Percentiles rank a stretch among this genome's conserved stretches.
Evolutionary conservation across 2,888 invertebrate genomes (phyloP).

Genomic region (Spialia ferax): DNA sequence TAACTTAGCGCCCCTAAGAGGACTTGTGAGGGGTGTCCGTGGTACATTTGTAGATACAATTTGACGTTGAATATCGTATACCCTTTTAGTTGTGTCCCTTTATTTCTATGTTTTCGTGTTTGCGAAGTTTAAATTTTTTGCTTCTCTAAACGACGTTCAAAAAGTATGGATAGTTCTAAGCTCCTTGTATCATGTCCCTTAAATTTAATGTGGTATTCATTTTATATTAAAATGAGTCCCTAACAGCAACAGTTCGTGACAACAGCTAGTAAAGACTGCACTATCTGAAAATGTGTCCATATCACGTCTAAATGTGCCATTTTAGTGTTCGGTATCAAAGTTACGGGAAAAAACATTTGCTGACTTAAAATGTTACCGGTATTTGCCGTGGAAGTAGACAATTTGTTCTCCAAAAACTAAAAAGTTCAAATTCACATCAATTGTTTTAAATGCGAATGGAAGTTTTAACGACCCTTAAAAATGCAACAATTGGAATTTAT

Average conservation of each 20-base stretch:
- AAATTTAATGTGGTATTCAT: not conserved
- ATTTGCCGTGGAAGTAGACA: not conserved
- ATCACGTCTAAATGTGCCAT: slow-evolving; percentile 1
- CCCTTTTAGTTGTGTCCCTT: not conserved
- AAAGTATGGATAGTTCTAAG: too few relatives aligned
- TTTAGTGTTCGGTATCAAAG: not conserved
- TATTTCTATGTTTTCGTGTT: too few relatives aligned
- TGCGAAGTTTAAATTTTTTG: too few relatives aligned
- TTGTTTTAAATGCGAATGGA: not conserved
- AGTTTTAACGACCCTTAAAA: not conserved
- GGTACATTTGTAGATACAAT: not conserved
- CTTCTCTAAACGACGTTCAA: too few relatives aligned
- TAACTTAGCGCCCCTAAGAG: slow-evolving; percentile 68
- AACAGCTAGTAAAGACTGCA: not conserved
- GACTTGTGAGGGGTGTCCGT: slow-evolving; percentile 51
- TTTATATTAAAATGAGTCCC: not conserved
- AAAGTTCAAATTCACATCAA: not conserved
- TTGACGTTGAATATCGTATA: not conserved
- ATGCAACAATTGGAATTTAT: not conserved
- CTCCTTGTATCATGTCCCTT: not conserved
- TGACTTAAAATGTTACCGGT: not conserved
- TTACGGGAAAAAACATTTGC: not conserved
- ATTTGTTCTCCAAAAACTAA: not conserved
- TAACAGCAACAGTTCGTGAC: not conserved
- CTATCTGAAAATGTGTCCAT: slow-evolving; percentile 4